Evolutionary conservation across 1,140 invertebrate genomes (phyloP), one percentile per base, ranked within the genome.

Genomic region (Drosophila athabasca): DNA sequence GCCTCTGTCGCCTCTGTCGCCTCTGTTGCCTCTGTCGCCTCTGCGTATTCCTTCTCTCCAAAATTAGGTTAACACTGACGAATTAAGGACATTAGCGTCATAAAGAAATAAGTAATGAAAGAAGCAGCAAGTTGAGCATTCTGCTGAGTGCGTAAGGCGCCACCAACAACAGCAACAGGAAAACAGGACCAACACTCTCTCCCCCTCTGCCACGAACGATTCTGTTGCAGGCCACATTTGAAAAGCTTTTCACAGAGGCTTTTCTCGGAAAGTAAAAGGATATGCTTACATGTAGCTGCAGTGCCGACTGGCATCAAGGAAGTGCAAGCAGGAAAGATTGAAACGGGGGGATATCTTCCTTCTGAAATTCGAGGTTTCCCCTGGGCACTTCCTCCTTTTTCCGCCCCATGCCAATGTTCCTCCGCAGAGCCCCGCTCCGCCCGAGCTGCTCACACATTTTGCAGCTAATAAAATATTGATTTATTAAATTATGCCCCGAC

Each of bases 1-100:
- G 45, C 60, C 67, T 13, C 13, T 26, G 26, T 19, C 17, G 17
- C 17, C 17, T 19, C 17, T 0, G 7, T 53, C 35, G 13, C 24
- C 35, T 13, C 13, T 26, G 26, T n/a, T n/a, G 17, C 17, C 17
- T 19, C 17, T 0, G 7, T 53, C 35, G 13, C 24, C 35, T 13
- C 13, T 26, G 26, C 11, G 59, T 75, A 44, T 70, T 66, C 74
- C 64, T 62, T 66, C 65, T 79, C 70, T 77, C 58, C 62, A 71
- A 87, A 87, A 87, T 87, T 87, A 87, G 83, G 83, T 87, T 87
- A 87, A 87, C 83, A 87, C 83, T 87, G 83, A 87, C 83, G 83
- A 87, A 87, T 87, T 87, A 87, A 87, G 83, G 83, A 87, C 83
- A 87, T 87, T 87, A 87, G 83, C 83, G 83, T 87, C 83, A 87